phyloP scores from a whole-genome alignment of 2,113 vertebrate species.

The Pseudorhombus dupliciocellatus region DNA sequence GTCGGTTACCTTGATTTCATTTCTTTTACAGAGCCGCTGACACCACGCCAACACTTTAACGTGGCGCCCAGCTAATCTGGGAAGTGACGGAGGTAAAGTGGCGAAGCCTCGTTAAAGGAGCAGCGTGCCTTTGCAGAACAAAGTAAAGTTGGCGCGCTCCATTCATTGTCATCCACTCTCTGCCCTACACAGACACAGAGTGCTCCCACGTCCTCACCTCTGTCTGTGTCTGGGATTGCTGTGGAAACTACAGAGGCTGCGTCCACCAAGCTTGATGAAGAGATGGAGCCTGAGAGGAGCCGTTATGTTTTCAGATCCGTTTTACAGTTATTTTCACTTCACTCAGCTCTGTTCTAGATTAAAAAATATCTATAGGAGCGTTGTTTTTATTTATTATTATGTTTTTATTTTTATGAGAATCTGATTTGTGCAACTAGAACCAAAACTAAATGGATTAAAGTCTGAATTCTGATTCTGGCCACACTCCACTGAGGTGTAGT shows the following conservation, averaged over 20 bases:
- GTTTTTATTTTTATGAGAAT: too few relatives aligned
- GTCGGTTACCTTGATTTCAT: conserved; percentile 68
- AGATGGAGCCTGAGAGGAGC: too few relatives aligned
- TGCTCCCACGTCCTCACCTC: background rate
- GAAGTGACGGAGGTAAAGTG: conserved; percentile 57
- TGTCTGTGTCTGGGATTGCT: background rate
- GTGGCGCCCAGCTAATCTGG: conserved; percentile 60
- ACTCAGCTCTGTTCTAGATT: too few relatives aligned
- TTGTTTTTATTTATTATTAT: too few relatives aligned
- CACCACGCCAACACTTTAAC: conserved; percentile 61
- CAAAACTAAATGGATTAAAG: too few relatives aligned
- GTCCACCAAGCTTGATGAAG: too few relatives aligned
- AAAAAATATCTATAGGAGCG: too few relatives aligned
- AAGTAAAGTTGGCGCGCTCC: conserved; percentile 55
- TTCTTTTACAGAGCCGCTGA: conserved; percentile 66
- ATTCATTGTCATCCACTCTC: conserved; percentile 52
- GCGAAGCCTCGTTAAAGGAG: conserved; percentile 60
- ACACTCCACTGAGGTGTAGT: background rate
- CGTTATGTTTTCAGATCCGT: too few relatives aligned
- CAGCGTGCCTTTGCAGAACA: conserved; percentile 49
- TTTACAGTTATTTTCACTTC: too few relatives aligned
- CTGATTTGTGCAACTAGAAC: too few relatives aligned
- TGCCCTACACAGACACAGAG: conserved; percentile 8
- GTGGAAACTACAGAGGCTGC: too few relatives aligned
- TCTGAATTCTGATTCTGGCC: background rate